phyloP scores from a whole-genome alignment of 2,797 vertebrate genomes.

The Fratercula arctica region DNA sequence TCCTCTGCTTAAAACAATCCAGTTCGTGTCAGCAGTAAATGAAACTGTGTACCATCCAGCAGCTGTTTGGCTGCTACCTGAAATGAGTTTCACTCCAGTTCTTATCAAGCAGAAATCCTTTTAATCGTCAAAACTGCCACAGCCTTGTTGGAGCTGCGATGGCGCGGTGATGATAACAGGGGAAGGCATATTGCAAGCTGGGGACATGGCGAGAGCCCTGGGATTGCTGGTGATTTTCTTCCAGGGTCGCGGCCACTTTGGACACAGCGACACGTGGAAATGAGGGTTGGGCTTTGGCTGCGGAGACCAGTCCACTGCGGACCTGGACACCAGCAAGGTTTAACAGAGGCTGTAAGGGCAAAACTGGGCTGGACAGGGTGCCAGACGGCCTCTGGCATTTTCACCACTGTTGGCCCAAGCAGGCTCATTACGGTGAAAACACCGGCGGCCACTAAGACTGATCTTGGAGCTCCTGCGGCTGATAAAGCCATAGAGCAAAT shows the following conservation, averaged over 20 bases:
- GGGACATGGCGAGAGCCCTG: not conserved
- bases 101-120: slow-evolving; percentile 57
- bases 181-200: not conserved
- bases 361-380: not conserved
- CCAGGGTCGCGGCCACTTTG: not conserved
- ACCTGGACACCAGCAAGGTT: not conserved
- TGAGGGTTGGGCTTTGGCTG: not conserved
- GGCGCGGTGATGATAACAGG: not conserved
- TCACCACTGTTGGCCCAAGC: not conserved
- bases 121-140: slow-evolving; percentile 43
- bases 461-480: not conserved
- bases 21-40: slow-evolving; percentile 56
- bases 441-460: not conserved
- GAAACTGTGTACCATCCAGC: slow-evolving; percentile 51
- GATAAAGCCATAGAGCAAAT: not conserved
- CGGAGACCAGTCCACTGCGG: not conserved
- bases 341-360: not conserved
- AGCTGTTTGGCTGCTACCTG: slow-evolving; percentile 60
- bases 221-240: not conserved
- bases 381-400: not conserved
- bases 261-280: not conserved
- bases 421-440: not conserved
- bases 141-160: not conserved
- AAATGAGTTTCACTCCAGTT: slow-evolving; percentile 65
- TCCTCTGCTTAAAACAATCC: slow-evolving; percentile 66